Evolutionary conservation across 2,113 vertebrate genomes (phyloP), one percentile per base, ranked within the genome.

Genomic region (Urocolius indicus): DNA sequence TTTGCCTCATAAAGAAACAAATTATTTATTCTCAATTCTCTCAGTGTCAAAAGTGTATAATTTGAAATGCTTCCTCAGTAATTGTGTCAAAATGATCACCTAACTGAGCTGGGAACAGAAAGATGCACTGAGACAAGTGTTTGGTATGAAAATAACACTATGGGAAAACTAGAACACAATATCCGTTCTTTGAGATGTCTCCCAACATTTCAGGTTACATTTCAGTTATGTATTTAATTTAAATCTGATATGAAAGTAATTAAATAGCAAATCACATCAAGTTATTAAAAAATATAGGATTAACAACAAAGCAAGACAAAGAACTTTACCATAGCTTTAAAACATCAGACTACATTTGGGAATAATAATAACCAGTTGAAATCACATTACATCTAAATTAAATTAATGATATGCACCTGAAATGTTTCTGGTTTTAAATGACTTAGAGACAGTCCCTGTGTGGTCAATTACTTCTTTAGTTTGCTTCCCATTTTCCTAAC

Each of bases 351-450:
- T 74, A 43, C 3, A 1, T 83, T 59, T 62, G 32, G 57, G 55
- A 93, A 80, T 74, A 90, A 84, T 85, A 51, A 87, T 38, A 15
- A 38, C 87, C 65, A 71, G 48, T 10, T 69, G 72, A 93, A 88
- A 78, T 67, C 43, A 11, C 77, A 69, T 46, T 79, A n/a, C 27
- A 85, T n/a, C 46, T 79, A 81, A 67, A 86, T 91, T 85, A 76
- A 91, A 91, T 85, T 80, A 82, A 80, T 63, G 8, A 2, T 77
- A 65, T n/a, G n/a, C 52, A 77, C 34, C 51, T 94, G 84, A 88
- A 84, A 85, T 71, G 4, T 46, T 93, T 83, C 59, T 51, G 15
- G 2, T 48, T 90, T 93, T 26, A 85, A 88, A 66, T 55, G 27
- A 69, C 43, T 54, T 59, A 10, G 49, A 83, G 43, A 69, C n/a